Percentiles rank a stretch among this genome's conserved stretches.
Evolutionary conservation across 2,113 vertebrate genomes (phyloP).

Genomic region (Pelobates fuscus): DNA sequence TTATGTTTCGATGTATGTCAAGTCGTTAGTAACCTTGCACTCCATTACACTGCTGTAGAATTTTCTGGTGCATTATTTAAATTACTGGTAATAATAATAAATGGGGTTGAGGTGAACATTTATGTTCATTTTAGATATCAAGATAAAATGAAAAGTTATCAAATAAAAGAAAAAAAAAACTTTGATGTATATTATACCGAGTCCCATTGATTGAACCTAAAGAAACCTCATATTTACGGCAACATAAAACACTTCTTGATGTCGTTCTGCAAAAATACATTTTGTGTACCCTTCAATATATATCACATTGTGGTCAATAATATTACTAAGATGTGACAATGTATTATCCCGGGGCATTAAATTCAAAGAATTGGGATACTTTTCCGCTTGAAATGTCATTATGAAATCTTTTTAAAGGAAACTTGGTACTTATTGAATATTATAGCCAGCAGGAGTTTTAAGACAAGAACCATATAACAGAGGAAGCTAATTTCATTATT

Average conservation of each 20-base stretch:
- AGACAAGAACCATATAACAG: conserved; percentile 8
- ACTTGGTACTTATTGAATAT: conserved; percentile 11
- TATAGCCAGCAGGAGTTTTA: not conserved
- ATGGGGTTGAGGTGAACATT: not conserved
- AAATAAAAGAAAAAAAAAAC: conserved; percentile 31
- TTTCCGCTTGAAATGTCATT: not conserved
- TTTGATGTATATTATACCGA: conserved; percentile 29
- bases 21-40: too few species aligned
- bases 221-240: not conserved
- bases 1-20: too few species aligned
- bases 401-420: conserved; percentile 11
- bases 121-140: not conserved
- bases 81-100: not conserved
- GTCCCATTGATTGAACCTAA: conserved; percentile 18
- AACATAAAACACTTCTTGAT: conserved; percentile 16
- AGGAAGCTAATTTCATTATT: conserved; percentile 17
- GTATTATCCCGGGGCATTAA: conserved; percentile 10
- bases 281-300: conserved; percentile 9
- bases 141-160: conserved; percentile 10
- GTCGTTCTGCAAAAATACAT: not conserved
- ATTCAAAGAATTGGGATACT: not conserved
- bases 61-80: not conserved
- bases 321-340: conserved; percentile 2
- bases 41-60: too few species aligned
- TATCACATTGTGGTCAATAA: conserved; percentile 27